These are phyloP conservation scores for Lepidothrix coronata DNA, from an alignment of 2,113 vertebrate species.

Conservation along the genomic window DNA sequence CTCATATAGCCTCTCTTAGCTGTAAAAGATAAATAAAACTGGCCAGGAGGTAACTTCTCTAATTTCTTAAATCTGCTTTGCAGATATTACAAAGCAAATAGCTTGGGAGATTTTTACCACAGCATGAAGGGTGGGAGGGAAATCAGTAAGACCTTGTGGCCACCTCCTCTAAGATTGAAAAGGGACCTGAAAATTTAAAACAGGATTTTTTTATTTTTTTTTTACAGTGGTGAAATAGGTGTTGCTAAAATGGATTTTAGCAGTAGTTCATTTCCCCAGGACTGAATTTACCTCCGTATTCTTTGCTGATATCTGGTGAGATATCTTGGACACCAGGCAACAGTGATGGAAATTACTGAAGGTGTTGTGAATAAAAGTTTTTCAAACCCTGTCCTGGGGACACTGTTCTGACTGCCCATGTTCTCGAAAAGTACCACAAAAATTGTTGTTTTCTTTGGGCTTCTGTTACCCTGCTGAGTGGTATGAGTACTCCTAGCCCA, in stretches of 20 bases:
- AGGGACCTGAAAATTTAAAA: not conserved
- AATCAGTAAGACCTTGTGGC: not conserved
- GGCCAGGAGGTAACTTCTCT: conserved; percentile 34
- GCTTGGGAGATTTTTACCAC: not conserved
- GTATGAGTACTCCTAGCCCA: not conserved
- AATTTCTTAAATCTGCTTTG: conserved; percentile 28
- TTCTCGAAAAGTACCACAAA: not conserved
- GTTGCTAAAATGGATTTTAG: not conserved
- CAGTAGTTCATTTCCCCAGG: not conserved
- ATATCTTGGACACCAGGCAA: not conserved
- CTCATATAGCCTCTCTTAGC: conserved; percentile 2
- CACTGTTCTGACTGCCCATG: not conserved
- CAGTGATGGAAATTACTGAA: not conserved
- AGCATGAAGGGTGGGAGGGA: not conserved
- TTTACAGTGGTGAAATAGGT: not conserved
- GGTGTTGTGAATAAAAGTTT: not conserved
- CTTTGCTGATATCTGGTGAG: not conserved
- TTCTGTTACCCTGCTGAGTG: not conserved
- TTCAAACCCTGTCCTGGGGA: not conserved
- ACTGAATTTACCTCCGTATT: not conserved
- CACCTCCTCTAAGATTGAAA: not conserved
- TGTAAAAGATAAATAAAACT: conserved; percentile 54
- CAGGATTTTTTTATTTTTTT: not conserved
- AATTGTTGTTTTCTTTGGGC: not conserved
- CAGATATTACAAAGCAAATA: not conserved